Evolutionary conservation across 2,888 invertebrate species (phyloP), one percentile per base, ranked within the genome.

Genomic region (Tridacna gigas): DNA sequence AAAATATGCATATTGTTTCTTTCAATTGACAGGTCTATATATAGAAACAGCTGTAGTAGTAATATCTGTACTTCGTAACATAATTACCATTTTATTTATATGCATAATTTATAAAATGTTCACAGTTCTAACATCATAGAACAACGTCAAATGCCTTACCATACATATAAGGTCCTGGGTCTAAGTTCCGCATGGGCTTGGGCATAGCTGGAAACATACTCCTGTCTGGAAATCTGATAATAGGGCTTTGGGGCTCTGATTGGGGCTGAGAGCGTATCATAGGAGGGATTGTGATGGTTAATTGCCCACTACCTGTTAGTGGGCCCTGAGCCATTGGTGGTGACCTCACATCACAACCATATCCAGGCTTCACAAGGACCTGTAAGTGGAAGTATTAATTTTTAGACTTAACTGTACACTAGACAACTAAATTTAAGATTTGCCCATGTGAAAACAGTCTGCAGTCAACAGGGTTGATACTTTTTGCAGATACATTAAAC

Each of bases 291-390:
- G 48, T 22, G 47, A 71, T 71, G 18, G 51, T 51, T 25, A 71
- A 47, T 25, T 60, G 74, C n/a, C 25, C 25, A 48, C 74, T 37
- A 2, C 15, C 61, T 51, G 74, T 28, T 12, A 20, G 28, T 7
- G 37, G 60, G 0, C 60, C 61, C 25, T 51, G 74, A 0, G 61
- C 18, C 28, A 61, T 28, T n/a, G 75, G 22, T n/a, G 63, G n/a
- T 5, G 91, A 74, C 11, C 92, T 88, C 0, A 95, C 90, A 86
- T 95, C 94, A 76, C 89, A 88, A 28, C 95, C 95, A 89, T 84
- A 93, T 12, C 95, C 95, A 60, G 94, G 94, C 45, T 91, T 81
- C 0, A 93, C 92, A 45, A 95, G 80, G 20, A 95, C 92, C 94
- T 94, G 9, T 56, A 20, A 20, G 56, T 56, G 56, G 11, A 37